These are phyloP conservation scores for Drosophila ananassae DNA, from an alignment of 1,140 invertebrate genomes.

Conservation along the genomic window DNA sequence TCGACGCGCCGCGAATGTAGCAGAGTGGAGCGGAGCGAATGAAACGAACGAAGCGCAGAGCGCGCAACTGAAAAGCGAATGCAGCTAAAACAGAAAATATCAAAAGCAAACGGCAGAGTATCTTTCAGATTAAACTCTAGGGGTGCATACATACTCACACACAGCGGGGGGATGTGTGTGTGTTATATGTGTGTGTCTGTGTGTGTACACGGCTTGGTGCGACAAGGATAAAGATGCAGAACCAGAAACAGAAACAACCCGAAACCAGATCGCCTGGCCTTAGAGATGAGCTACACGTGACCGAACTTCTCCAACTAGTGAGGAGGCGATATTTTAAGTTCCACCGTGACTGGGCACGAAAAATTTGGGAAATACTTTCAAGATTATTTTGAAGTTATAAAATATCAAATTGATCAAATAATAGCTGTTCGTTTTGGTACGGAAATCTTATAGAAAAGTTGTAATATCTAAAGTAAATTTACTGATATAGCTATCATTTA, in stretches of 20 bases:
- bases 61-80: slow-evolving; percentile 44
- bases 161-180: slow-evolving; percentile 4
- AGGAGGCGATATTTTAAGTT: slow-evolving; percentile 7
- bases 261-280: slow-evolving; percentile 52
- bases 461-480: too few relatives aligned
- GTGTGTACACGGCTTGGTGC: slow-evolving; percentile 14
- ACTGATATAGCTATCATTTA: too few relatives aligned
- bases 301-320: slow-evolving; percentile 28
- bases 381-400: too few relatives aligned
- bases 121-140: slow-evolving; percentile 27
- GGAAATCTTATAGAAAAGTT: too few relatives aligned
- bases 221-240: slow-evolving; percentile 39
- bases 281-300: slow-evolving; percentile 44
- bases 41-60: slow-evolving; percentile 29
- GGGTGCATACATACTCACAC: slow-evolving; percentile 37
- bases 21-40: slow-evolving; percentile 23
- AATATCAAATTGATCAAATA: too few relatives aligned
- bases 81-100: slow-evolving; percentile 20
- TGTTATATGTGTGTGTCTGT: background rate
- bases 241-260: slow-evolving; percentile 35
- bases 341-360: slow-evolving; percentile 4
- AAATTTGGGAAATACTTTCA: background rate
- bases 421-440: too few relatives aligned
- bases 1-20: slow-evolving; percentile 19
- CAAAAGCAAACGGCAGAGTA: slow-evolving; percentile 10